phyloP scores from a whole-genome alignment of 2,113 vertebrate genomes.

The Hiodon tergisus region DNA sequence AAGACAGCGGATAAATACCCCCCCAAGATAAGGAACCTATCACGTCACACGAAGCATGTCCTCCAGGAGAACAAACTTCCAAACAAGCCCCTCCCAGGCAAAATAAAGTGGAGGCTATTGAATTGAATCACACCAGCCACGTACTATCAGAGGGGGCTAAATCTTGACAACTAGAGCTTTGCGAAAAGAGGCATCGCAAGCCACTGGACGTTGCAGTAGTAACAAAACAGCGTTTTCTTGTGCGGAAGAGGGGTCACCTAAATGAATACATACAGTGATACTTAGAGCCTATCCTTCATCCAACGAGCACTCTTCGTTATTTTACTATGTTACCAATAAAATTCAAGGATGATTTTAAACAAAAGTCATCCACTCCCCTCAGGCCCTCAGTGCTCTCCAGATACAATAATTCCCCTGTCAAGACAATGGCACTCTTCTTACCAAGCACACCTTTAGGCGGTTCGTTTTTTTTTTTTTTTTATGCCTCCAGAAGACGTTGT shows the following conservation, averaged over 20 bases:
- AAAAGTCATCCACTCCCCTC: constrained; percentile 11
- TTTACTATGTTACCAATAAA: constrained; percentile 6
- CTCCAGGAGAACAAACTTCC: neutral
- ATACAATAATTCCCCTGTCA: constrained; percentile 23
- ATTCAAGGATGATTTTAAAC: constrained; percentile 31
- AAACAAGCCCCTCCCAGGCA: neutral
- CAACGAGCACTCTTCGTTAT: neutral
- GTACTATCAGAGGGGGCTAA: neutral
- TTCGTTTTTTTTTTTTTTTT: constrained; percentile 31
- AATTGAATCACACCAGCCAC: constrained; percentile 15
- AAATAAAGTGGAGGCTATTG: neutral
- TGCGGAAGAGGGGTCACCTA: neutral
- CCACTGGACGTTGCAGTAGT: too few species aligned
- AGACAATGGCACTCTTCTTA: constrained; percentile 51
- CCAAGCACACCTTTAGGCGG: constrained; percentile 35
- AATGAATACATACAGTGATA: too few species aligned
- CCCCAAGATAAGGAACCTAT: neutral
- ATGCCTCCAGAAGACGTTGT: constrained; percentile 62
- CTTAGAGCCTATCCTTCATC: neutral
- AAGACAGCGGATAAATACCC: too few species aligned
- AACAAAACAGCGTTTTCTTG: neutral
- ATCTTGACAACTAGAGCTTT: neutral
- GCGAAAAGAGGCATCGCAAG: neutral
- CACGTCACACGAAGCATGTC: neutral
- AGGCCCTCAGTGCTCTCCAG: constrained; percentile 30